Percentiles rank a stretch among this genome's conserved stretches.
Conservation (phyloP, 1,140 invertebrate genomes). For the Coptotermes formosanus region DNA sequence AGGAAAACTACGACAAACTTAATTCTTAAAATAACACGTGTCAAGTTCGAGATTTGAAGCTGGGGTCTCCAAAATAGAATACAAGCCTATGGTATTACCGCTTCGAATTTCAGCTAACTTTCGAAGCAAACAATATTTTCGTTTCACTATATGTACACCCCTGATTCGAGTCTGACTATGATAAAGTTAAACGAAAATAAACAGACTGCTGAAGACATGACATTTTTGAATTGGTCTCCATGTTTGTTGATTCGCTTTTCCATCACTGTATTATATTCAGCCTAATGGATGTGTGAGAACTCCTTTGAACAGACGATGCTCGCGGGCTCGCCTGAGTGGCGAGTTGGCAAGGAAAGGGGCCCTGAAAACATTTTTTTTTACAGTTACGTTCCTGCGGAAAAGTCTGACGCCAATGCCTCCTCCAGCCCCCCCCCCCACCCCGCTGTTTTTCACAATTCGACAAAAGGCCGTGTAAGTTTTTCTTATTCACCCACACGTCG, state of each 20-base stretch:
- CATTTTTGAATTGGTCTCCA: neutral
- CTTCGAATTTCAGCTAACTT: no score
- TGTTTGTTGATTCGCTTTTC: slow-evolving; percentile 12
- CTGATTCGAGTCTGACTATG: neutral
- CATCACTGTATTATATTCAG: slow-evolving; percentile 7
- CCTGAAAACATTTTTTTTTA: neutral
- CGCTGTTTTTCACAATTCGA: neutral
- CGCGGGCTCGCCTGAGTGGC: neutral
- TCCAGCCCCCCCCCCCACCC: neutral
- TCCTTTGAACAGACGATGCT: neutral
- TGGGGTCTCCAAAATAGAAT: no score
- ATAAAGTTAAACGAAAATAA: neutral
- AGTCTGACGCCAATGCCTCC: neutral
- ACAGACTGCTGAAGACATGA: neutral
- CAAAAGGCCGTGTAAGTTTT: neutral
- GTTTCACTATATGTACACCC: neutral
- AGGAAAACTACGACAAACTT: no score
- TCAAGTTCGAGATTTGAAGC: no score
- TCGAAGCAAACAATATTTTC: no score
- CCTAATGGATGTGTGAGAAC: neutral
- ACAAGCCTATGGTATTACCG: no score
- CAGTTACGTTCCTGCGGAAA: neutral
- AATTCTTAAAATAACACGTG: no score
- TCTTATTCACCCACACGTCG: neutral
- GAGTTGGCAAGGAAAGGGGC: neutral